phyloP scores from a whole-genome alignment of 2,888 invertebrate species.

The Plusia festucae region DNA sequence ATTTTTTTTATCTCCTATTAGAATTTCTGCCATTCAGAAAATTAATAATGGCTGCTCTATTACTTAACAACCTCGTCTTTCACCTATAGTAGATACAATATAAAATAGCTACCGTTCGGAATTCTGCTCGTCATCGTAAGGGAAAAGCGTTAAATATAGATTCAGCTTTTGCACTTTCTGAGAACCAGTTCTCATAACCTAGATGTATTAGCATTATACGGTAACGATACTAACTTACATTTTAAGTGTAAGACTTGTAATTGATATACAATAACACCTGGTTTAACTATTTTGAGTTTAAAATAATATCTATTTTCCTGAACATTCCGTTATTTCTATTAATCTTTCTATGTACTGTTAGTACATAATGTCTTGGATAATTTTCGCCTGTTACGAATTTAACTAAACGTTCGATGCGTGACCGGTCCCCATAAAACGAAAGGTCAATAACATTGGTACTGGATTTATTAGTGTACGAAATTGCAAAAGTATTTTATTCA shows the following conservation, averaged over 20 bases:
- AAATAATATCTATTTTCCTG: too few relatives aligned
- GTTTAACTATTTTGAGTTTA: too few relatives aligned
- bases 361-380: slow-evolving; percentile 33
- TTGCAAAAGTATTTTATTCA: slow-evolving; percentile 48
- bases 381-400: slow-evolving; percentile 48
- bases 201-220: slow-evolving; percentile 40
- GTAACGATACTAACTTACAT: slow-evolving; percentile 30
- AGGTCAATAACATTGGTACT: slow-evolving; percentile 58
- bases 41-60: neutral
- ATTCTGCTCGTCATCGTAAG: slow-evolving; percentile 51
- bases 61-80: slow-evolving; percentile 23
- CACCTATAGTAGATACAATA: slow-evolving; percentile 25
- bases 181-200: slow-evolving; percentile 54
- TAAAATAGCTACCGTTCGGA: slow-evolving; percentile 45
- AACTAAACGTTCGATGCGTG: slow-evolving; percentile 60
- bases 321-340: neutral
- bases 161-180: slow-evolving; percentile 49
- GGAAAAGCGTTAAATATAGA: slow-evolving; percentile 36
- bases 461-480: slow-evolving; percentile 47
- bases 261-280: neutral
- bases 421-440: slow-evolving; percentile 52
- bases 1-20: neutral
- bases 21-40: neutral
- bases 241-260: slow-evolving; percentile 20
- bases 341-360: neutral